phyloP scores from a whole-genome alignment of 2,113 vertebrate genomes.

The Vulpes ferrilata region DNA sequence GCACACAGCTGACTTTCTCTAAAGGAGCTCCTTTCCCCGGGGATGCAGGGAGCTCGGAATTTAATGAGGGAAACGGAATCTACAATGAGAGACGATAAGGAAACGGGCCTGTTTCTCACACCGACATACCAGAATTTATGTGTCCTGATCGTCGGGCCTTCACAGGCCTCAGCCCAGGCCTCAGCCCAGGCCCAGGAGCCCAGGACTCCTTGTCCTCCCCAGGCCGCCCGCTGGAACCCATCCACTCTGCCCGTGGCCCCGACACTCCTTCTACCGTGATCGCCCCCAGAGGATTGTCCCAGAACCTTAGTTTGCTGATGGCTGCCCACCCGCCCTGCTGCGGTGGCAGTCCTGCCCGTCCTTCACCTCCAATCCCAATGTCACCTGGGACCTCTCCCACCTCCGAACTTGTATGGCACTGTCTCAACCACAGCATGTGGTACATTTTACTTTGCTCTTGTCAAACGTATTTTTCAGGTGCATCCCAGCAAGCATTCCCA shows the following conservation, averaged over 20 bases:
- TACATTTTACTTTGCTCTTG: neutral
- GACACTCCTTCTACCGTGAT: neutral
- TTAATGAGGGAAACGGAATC: slow-evolving; percentile 75
- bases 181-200: neutral
- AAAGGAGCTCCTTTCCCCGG: slow-evolving; percentile 45
- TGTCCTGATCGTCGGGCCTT: slow-evolving; percentile 25
- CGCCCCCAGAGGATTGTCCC: neutral
- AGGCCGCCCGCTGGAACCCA: slow-evolving; percentile 5
- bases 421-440: neutral
- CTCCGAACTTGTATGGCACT: neutral
- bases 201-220: neutral
- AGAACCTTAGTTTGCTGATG: neutral
- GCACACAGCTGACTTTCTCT: slow-evolving; percentile 71
- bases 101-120: slow-evolving; percentile 67
- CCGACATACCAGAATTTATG: slow-evolving; percentile 58
- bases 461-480: neutral
- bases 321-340: accelerated
- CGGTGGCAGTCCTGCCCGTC: neutral
- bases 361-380: neutral
- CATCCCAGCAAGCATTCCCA: neutral
- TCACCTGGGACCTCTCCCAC: neutral
- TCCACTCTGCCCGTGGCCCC: neutral
- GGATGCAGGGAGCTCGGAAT: slow-evolving; percentile 71
- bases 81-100: slow-evolving; percentile 72
- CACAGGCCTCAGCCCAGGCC: neutral